Base-by-base conservation (phyloP, 2,113 vertebrate genomes). In the Halichoeres trimaculatus region DNA sequence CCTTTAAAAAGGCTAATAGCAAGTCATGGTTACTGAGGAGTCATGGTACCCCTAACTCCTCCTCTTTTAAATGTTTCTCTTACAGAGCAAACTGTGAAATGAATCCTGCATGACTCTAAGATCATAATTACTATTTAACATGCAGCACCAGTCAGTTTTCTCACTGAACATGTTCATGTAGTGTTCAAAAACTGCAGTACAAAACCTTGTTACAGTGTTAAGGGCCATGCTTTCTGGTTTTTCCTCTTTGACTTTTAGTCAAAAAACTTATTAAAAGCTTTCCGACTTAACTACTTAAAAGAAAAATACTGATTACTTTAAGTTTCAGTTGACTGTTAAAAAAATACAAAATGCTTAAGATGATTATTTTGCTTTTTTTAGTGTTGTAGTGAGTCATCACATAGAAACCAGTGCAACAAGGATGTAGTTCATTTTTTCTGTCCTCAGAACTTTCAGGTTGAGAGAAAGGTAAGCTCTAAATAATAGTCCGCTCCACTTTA, bases 111-210 rank as follows among this genome's bases (percentile, higher is more conserved):
- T 41, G 23, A 59, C 8, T 62, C 16, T 10, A 35, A 73, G 74
- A 64, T 24, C n/a, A 14, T 4, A n/a, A 51, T 55, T 45, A 2
- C 7, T 4, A 45, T 45, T 13, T 69, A 24, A 74, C 76, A 73
- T 80, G 80, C 86, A 65, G 48, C 26, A n/a, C 70, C 22, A 56
- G 4, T 43, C 23, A 43, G 4, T 52, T 59, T 55, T 23, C 55
- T 13, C 5, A 24, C 9, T 13, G 20, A 23, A 24, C 11, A 24
- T 13, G 2, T 6, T 43, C 5, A 20, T 45, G 57, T 36, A 26
- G 50, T 55, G 43, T 71, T 12, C 35, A 45, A 17, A 23, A 35
- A 38, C 0, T 1, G n/a, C 19, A 54, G 51, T 47, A 65, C 63
- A 73, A 51, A 30, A 41, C 55, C 69, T 51, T 22, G 74, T 17